Percentiles rank a stretch among this genome's conserved stretches.
Conservation (phyloP, 2,797 vertebrate species). For the Malurus splendens region DNA sequence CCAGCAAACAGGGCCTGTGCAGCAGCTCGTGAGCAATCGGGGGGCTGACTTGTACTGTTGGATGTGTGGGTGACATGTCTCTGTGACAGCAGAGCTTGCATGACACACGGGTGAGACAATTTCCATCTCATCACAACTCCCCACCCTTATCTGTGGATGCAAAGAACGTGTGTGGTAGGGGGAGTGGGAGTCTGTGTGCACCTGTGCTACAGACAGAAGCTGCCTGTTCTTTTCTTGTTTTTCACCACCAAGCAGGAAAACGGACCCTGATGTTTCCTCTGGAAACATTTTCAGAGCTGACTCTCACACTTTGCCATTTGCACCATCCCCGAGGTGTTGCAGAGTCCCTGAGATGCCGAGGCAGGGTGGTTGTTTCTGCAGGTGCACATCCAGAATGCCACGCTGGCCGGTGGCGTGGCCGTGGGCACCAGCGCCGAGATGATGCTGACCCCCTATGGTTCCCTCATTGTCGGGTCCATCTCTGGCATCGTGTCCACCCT, state of each 20-base stretch:
- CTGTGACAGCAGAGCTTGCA: slow-evolving; percentile 38
- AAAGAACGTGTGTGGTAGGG: slow-evolving; percentile 30
- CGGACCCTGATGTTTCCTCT: background rate
- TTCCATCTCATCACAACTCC: slow-evolving; percentile 52
- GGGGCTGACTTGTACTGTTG: slow-evolving; percentile 36
- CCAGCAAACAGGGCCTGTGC: background rate
- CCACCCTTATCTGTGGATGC: slow-evolving; percentile 18
- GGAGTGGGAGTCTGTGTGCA: slow-evolving; percentile 49
- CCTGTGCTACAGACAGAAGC: slow-evolving; percentile 35
- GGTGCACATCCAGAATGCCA: slow-evolving; percentile 96
- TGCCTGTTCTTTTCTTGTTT: slow-evolving; percentile 44
- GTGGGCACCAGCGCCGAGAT: slow-evolving; percentile 92
- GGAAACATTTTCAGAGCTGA: background rate
- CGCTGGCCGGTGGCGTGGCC: slow-evolving; percentile 88
- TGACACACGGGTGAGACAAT: slow-evolving; percentile 56
- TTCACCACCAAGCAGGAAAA: slow-evolving; percentile 18
- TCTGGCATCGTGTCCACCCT: slow-evolving; percentile 86
- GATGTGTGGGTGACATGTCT: slow-evolving; percentile 50
- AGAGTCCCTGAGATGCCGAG: background rate
- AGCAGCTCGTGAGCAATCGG: slow-evolving; percentile 38
- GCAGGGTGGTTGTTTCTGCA: slow-evolving; percentile 40
- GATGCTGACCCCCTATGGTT: slow-evolving; percentile 88
- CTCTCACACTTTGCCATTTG: background rate
- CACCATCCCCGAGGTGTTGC: background rate
- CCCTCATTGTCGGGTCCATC: slow-evolving; percentile 87